These are phyloP conservation scores for Drosophila mercatorum DNA, from an alignment of 2,888 invertebrate species.

Conservation along the genomic window DNA sequence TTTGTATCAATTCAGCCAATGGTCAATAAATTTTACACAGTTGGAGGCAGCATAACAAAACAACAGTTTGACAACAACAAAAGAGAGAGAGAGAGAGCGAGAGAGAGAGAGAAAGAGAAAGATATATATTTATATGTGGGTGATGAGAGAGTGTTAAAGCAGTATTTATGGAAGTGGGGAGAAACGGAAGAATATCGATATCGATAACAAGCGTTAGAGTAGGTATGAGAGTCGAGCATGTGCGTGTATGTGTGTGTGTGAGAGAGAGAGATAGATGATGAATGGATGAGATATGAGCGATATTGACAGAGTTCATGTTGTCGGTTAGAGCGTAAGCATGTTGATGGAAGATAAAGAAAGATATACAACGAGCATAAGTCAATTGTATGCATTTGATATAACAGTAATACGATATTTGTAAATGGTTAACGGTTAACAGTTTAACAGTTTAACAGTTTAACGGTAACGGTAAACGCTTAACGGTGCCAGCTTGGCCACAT, in stretches of 20 bases:
- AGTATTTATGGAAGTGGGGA: neutral
- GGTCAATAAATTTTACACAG: constrained; percentile 45
- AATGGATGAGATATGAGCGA: constrained; percentile 8
- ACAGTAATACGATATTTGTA: constrained; percentile 31
- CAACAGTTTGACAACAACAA: constrained; percentile 16
- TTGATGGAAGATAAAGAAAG: constrained; percentile 75
- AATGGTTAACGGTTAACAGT: constrained; percentile 26
- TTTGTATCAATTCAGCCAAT: constrained; percentile 58
- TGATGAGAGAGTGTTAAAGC: neutral
- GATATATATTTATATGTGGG: neutral
- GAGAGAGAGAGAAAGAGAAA: neutral
- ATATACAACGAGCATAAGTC: constrained; percentile 83
- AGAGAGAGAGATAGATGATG: constrained; percentile 9
- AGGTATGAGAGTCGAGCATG: neutral
- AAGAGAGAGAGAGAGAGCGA: neutral
- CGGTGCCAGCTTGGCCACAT: constrained; percentile 59
- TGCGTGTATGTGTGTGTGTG: neutral
- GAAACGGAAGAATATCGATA: constrained; percentile 29
- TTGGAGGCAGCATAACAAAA: constrained; percentile 17
- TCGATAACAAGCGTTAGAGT: constrained; percentile 29
- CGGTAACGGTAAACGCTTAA: constrained; percentile 46
- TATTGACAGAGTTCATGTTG: constrained; percentile 43
- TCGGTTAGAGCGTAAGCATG: constrained; percentile 74
- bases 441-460: constrained; percentile 17
- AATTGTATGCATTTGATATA: constrained; percentile 47